Evolutionary conservation across 2,888 invertebrate species (phyloP).

Genomic region (Balanococcus diminutus): DNA sequence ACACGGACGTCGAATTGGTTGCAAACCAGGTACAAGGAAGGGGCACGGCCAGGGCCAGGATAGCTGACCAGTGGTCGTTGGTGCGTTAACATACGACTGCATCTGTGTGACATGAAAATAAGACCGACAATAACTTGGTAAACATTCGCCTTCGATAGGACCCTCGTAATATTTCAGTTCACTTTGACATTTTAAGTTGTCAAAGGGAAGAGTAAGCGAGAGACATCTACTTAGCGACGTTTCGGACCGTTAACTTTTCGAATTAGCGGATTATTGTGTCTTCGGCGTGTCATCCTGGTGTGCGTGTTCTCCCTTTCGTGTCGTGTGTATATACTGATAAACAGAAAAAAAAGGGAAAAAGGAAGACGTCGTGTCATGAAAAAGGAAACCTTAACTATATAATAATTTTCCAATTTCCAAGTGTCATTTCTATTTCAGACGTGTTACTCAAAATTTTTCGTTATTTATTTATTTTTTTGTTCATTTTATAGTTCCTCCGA

Average conservation of each 20-base stretch:
- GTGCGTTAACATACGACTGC: neutral
- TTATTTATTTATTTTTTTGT: constrained; percentile 26
- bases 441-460: too few relatives aligned
- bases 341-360: neutral
- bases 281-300: neutral
- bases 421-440: neutral
- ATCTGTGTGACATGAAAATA: neutral
- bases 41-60: too few relatives aligned
- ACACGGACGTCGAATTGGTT: neutral
- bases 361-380: neutral
- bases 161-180: constrained; percentile 25
- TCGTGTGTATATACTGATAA: too few relatives aligned
- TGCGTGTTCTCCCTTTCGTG: too few relatives aligned
- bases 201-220: neutral
- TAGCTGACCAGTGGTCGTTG: neutral
- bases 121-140: neutral
- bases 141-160: neutral
- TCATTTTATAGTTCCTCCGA: constrained; percentile 64
- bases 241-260: constrained; percentile 24
- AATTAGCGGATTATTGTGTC: constrained; percentile 31
- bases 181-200: constrained; percentile 23
- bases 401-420: neutral
- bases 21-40: neutral
- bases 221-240: constrained; percentile 20
- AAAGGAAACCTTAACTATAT: neutral